Percentiles rank a stretch among this genome's conserved stretches.
Evolutionary conservation across 1,140 invertebrate species (phyloP).

Genomic region (Papilio dardanus): DNA sequence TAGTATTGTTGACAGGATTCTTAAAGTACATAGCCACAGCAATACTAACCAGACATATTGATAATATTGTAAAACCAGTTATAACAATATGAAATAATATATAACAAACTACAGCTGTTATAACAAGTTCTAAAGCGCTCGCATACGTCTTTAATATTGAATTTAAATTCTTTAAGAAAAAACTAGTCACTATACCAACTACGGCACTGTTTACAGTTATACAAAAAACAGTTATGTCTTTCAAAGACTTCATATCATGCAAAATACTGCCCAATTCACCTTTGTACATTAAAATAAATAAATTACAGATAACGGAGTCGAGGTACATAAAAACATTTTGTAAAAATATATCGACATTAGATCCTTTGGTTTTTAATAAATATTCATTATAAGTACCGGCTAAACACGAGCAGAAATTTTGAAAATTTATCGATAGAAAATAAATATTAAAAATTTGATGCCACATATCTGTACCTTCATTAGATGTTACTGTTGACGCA

Average conservation of each 20-base stretch:
- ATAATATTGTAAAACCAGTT: slow-evolving; percentile 90
- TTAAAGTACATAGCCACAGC: slow-evolving; percentile 94
- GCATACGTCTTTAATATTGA: slow-evolving; percentile 98
- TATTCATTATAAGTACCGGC: slow-evolving; percentile 99
- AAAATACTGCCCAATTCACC: slow-evolving; percentile 86
- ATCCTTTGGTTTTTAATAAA: slow-evolving; percentile 93
- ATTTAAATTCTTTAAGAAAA: slow-evolving; percentile 96
- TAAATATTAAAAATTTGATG: slow-evolving; percentile 85
- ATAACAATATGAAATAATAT: slow-evolving; percentile 95
- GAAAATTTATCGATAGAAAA: slow-evolving; percentile 89
- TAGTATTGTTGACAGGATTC: slow-evolving; percentile 90
- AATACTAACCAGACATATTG: slow-evolving; percentile 92
- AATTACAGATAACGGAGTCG: slow-evolving; percentile 96
- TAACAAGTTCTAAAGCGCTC: slow-evolving; percentile 95
- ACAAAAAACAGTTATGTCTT: slow-evolving; percentile 87
- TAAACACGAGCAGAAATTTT: slow-evolving; percentile 96
- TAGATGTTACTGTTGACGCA: slow-evolving; percentile 76
- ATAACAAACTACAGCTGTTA: slow-evolving; percentile 95
- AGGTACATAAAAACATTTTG: slow-evolving; percentile 99
- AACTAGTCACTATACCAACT: slow-evolving; percentile 96
- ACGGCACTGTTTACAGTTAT: slow-evolving; percentile 95
- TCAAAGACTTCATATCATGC: slow-evolving; percentile 83
- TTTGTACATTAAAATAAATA: slow-evolving; percentile 86
- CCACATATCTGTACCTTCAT: slow-evolving; percentile 58
- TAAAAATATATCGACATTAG: slow-evolving; percentile 93